These are phyloP conservation scores for Etheostoma nigrum DNA, from an alignment of 2,797 vertebrate species.

Conservation along the genomic window DNA sequence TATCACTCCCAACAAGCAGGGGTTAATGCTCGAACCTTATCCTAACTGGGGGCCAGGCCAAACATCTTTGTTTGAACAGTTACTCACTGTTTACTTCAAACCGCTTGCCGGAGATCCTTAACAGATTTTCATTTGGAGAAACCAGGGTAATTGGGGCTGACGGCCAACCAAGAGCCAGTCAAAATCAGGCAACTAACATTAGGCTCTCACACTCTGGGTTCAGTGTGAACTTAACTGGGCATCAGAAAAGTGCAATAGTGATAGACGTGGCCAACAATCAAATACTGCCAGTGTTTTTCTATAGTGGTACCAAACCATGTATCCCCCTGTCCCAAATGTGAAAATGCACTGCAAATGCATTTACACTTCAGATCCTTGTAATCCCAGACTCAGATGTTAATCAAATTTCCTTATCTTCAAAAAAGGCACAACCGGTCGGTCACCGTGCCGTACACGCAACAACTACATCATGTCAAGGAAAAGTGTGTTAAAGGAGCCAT, in stretches of 20 bases:
- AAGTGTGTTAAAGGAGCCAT: slow-evolving; percentile 55
- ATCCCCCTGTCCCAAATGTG: not conserved
- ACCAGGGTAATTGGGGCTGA: slow-evolving; percentile 53
- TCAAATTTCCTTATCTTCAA: slow-evolving; percentile 17
- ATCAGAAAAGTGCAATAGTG: slow-evolving; percentile 18
- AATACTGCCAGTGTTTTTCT: not conserved
- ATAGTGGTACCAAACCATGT: not conserved
- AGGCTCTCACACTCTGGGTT: not conserved
- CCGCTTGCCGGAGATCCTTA: slow-evolving; percentile 63
- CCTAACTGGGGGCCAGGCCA: slow-evolving; percentile 56
- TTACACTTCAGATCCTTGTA: slow-evolving; percentile 16
- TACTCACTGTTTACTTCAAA: slow-evolving; percentile 76
- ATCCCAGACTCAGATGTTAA: slow-evolving; percentile 21
- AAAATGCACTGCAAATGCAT: slow-evolving; percentile 21
- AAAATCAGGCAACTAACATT: slow-evolving; percentile 52
- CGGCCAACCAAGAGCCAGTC: slow-evolving; percentile 50
- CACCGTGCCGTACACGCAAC: not conserved
- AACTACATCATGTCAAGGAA: slow-evolving; percentile 42
- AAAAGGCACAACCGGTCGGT: slow-evolving; percentile 6
- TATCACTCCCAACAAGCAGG: slow-evolving; percentile 56
- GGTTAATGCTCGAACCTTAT: slow-evolving; percentile 63
- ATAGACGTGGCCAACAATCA: not conserved
- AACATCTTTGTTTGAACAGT: slow-evolving; percentile 72
- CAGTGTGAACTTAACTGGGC: slow-evolving; percentile 22
- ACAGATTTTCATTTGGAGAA: slow-evolving; percentile 74